Base-by-base conservation (phyloP, 1,140 invertebrate genomes). In the Procambarus virginalis region DNA sequence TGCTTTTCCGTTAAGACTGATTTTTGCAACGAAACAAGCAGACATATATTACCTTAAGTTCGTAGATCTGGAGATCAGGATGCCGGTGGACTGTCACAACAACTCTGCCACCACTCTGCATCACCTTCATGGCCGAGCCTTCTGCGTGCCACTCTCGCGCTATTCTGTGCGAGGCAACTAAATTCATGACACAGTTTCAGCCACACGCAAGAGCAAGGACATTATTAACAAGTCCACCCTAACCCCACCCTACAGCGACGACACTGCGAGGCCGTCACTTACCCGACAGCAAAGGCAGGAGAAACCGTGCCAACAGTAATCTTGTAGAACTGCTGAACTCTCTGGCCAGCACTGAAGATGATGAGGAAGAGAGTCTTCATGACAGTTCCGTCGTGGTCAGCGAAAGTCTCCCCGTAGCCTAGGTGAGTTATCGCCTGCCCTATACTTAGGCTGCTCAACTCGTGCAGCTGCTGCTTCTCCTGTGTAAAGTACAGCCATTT, bases 211-310 rank as follows among this genome's bases (percentile, higher is more conserved):
- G 34, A 1, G 1, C 34, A 34, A 34, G n/a, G n/a, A n/a, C n/a
- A n/a, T n/a, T n/a, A 34, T 34, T 34, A 1, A 34, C 34, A 34
- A 34, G 34, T 34, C 1, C 34, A 34, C 34, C 34, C 34, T 34
- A 34, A 34, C 34, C 34, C 34, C 34, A 34, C 34, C 34, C 34
- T 34, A 34, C 34, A 34, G 34, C 1, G 34, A 34, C 34, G 34
- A 34, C 34, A 34, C 34, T 34, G 1, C 34, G 34, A 34, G 34
- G 34, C 34, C 1, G 34, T 8, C 20, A 82, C 80, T 68, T n/a
- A 68, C 80, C 80, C 80, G 17, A 82, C 60, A 9, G 80, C 46
- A 51, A 82, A 82, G 60, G 80, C 46, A 14, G 80, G 60, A 48
- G 60, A 60, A 10, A 68, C 17, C 17, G 58, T 46, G 60, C 58